Conservation (phyloP, 2,113 vertebrate genomes). For the Lanius collurio region DNA sequence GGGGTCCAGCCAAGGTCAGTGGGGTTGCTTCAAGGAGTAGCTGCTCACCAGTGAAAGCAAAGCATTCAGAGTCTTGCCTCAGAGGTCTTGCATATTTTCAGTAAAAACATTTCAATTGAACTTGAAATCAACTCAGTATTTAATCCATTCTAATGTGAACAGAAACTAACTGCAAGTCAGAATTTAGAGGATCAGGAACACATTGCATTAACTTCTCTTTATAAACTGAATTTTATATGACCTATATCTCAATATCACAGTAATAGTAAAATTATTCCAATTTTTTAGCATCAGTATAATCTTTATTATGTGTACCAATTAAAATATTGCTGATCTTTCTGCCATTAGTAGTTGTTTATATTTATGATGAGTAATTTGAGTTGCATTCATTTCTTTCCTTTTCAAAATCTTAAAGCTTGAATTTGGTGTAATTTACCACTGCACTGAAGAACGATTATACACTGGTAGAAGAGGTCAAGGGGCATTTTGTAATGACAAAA, state of each 20-base stretch:
- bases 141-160: background rate
- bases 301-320: constrained; percentile 51
- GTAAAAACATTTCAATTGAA: background rate
- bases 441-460: constrained; percentile 85
- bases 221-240: constrained; percentile 33
- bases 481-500: constrained; percentile 86
- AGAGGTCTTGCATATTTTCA: background rate
- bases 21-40: background rate
- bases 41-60: background rate
- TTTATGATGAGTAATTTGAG: constrained; percentile 65
- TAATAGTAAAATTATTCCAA: constrained; percentile 31
- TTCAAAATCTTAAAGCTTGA: constrained; percentile 78
- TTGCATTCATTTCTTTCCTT: constrained; percentile 58
- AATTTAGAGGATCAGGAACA: background rate
- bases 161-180: background rate
- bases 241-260: background rate
- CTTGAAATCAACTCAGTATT: background rate
- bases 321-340: constrained; percentile 61
- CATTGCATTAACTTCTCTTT: background rate
- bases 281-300: constrained; percentile 36
- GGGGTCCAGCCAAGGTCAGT: background rate
- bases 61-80: background rate
- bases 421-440: constrained; percentile 88
- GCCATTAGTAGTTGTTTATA: constrained; percentile 66
- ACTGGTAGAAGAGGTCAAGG: constrained; percentile 84